These are phyloP conservation scores for Sericinus montela DNA, from an alignment of 2,888 invertebrate genomes.

Conservation along the genomic window DNA sequence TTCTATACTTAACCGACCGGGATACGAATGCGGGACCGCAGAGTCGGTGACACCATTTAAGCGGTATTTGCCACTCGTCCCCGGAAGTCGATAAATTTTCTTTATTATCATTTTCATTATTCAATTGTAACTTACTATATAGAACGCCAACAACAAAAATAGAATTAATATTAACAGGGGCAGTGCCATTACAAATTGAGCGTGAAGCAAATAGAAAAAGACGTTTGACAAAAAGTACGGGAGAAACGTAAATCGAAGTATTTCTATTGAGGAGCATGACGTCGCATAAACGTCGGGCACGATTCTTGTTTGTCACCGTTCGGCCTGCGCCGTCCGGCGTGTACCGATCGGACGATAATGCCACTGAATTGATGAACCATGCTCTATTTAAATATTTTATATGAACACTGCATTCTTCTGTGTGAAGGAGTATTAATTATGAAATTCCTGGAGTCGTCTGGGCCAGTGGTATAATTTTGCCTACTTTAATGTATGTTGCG, in stretches of 20 bases:
- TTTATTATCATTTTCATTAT: no score
- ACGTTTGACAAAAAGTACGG: constrained; percentile 51
- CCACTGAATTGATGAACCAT: constrained; percentile 39
- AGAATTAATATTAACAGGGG: constrained; percentile 20
- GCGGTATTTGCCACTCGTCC: no score
- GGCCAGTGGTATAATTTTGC: no score
- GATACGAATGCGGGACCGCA: no score
- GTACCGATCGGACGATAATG: constrained; percentile 54
- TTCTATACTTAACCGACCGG: no score
- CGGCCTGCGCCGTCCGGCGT: constrained; percentile 32
- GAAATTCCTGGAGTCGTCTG: no score
- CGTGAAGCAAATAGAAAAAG: constrained; percentile 48
- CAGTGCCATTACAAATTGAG: constrained; percentile 41
- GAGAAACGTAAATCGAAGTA: constrained; percentile 64
- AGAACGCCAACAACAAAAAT: constrained; percentile 4
- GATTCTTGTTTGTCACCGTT: constrained; percentile 72
- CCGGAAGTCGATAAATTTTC: no score
- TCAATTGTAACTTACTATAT: no score
- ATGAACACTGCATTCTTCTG: constrained; percentile 22
- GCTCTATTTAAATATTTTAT: constrained; percentile 52
- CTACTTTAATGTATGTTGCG: no score
- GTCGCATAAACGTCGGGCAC: constrained; percentile 65
- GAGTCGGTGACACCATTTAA: no score
- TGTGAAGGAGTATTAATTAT: no score
- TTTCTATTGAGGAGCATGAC: constrained; percentile 74